These are phyloP conservation scores for Theonella swinhoei DNA, from an alignment of 37 sponge, comb jelly and placozoan genomes.

Conservation along the genomic window DNA sequence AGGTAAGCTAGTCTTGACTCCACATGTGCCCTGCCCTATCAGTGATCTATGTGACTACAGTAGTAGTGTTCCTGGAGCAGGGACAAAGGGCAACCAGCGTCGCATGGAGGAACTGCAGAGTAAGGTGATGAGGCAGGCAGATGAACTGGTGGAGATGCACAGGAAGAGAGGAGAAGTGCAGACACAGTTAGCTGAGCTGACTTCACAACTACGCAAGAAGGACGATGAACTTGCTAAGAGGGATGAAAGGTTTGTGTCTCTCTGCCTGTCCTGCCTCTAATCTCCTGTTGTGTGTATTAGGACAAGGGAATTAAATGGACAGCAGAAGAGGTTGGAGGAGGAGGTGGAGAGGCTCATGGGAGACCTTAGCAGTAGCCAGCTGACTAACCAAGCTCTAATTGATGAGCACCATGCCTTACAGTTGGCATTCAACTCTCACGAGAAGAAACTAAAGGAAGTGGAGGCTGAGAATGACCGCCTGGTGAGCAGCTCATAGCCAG, in stretches of 20 bases:
- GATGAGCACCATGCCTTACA: constrained; percentile 80
- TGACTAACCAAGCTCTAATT: constrained; percentile 26
- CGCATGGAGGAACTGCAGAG: constrained; percentile 35
- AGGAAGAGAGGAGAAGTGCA: constrained; percentile 11
- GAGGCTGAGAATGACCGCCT: constrained; percentile 71
- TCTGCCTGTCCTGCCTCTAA: background rate
- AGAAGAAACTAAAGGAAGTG: constrained; percentile 56
- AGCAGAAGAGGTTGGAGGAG: constrained; percentile 26
- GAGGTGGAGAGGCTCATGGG: background rate
- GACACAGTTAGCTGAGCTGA: background rate
- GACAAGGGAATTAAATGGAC: background rate
- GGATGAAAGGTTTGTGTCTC: constrained; percentile 15
- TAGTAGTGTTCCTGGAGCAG: background rate
- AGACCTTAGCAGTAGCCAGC: background rate
- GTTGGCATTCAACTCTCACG: constrained; percentile 50
- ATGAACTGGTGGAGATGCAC: constrained; percentile 58
- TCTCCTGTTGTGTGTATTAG: background rate
- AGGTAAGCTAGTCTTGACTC: background rate
- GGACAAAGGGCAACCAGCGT: constrained; percentile 4
- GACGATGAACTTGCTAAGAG: constrained; percentile 10
- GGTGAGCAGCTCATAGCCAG: constrained; percentile 35
- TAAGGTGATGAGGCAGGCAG: constrained; percentile 33
- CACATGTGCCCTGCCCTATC: background rate
- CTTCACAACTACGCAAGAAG: constrained; percentile 4
- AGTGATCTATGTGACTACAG: background rate